These are phyloP conservation scores for Hypsopygia costalis DNA, from an alignment of 2,888 invertebrate genomes.

Conservation along the genomic window DNA sequence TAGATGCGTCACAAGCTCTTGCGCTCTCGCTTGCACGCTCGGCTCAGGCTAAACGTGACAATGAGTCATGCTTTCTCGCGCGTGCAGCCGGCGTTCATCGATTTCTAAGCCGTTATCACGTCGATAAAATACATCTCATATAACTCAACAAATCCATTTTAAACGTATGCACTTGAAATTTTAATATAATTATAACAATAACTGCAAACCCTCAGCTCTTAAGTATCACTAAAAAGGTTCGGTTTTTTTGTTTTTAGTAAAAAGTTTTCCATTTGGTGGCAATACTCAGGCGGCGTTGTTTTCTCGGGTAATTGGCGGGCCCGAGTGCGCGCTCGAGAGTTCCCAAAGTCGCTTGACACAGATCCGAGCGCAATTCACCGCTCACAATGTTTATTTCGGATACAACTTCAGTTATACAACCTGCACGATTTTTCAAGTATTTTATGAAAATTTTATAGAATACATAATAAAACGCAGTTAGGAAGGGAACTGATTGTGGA, in stretches of 20 bases:
- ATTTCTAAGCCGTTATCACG: too few relatives aligned
- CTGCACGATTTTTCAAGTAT: not conserved
- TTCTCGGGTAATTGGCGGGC: conserved; percentile 42
- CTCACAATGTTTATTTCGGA: conserved; percentile 22
- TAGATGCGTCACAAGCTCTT: too few relatives aligned
- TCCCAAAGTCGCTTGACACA: conserved; percentile 48
- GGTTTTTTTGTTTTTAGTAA: conserved; percentile 12
- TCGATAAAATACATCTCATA: not conserved
- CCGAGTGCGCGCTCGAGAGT: conserved; percentile 26
- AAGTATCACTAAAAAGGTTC: conserved; percentile 8
- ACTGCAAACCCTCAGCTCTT: conserved; percentile 3
- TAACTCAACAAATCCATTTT: not conserved
- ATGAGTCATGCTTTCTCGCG: too few relatives aligned
- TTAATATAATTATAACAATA: not conserved
- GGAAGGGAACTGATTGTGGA: too few relatives aligned
- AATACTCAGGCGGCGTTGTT: conserved; percentile 25
- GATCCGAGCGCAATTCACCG: conserved; percentile 29
- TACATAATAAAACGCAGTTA: too few relatives aligned
- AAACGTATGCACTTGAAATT: not conserved
- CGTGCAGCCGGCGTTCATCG: too few relatives aligned
- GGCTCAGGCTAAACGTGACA: too few relatives aligned
- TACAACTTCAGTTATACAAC: conserved; percentile 3
- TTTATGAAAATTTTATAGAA: too few relatives aligned
- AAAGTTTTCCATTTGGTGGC: conserved; percentile 17
- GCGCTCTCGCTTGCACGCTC: too few relatives aligned